A percentile compares a stretch with the other conserved stretches of the same genome.
Conservation (phyloP, 2,888 invertebrate species). For the Dicyrtomina minuta region DNA sequence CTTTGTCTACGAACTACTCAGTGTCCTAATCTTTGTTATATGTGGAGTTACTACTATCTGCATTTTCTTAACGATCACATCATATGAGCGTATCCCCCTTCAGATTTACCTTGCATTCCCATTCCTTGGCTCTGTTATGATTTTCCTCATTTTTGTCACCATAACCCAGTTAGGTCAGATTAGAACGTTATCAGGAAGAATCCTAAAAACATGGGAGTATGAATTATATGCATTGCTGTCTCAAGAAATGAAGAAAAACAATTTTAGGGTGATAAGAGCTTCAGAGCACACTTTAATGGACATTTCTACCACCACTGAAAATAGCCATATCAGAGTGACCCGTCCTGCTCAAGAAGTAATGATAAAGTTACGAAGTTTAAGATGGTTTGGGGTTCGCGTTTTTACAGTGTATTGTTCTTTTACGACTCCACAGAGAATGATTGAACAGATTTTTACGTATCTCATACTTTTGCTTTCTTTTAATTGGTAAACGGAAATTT, state of each 20-base stretch:
- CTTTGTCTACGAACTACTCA: not conserved
- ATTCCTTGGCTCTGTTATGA: not conserved
- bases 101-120: slow-evolving; percentile 8
- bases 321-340: too few species aligned
- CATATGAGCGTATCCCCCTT: not conserved
- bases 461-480: not conserved
- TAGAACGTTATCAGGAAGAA: not conserved
- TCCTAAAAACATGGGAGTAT: not conserved
- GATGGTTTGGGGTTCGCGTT: slow-evolving; percentile 6
- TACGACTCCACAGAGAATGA: slow-evolving; percentile 16
- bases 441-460: slow-evolving; percentile 14
- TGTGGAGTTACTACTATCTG: slow-evolving; percentile 1
- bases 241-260: not conserved
- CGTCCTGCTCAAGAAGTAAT: too few species aligned
- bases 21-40: not conserved
- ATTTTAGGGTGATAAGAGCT: not conserved
- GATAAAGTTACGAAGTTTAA: too few species aligned
- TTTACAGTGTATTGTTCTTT: slow-evolving; percentile 6
- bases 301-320: too few species aligned
- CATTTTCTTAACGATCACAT: not conserved
- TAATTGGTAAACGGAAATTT: too few species aligned
- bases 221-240: not conserved
- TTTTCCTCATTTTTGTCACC: slow-evolving; percentile 20
- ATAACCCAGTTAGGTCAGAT: slow-evolving; percentile 15
- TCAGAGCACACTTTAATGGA: too few species aligned